phyloP scores from a whole-genome alignment of 35 echinoderm and acorn worm genomes.

The Heliocidaris erythrogramma region DNA sequence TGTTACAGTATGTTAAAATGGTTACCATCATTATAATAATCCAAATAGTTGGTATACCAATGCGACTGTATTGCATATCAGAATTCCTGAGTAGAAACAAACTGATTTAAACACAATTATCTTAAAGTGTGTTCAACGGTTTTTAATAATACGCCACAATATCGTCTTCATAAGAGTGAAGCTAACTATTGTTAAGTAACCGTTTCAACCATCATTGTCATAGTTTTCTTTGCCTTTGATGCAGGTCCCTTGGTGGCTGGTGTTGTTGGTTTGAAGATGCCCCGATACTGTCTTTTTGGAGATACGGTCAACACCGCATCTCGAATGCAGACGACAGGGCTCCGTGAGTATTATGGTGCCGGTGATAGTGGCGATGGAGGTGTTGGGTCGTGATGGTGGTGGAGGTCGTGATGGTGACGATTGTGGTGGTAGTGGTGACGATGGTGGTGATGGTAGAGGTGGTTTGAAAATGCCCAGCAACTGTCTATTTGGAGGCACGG shows the following conservation, averaged over 20 bases:
- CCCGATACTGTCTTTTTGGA: not conserved
- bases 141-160: not conserved
- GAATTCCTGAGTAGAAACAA: too few relatives aligned
- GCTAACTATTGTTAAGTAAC: not conserved
- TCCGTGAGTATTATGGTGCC: not conserved
- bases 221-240: not conserved
- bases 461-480: slow-evolving; percentile 59
- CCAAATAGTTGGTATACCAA: too few relatives aligned
- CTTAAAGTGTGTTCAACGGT: not conserved
- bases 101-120: too few relatives aligned
- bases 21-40: too few relatives aligned
- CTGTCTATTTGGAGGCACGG: slow-evolving; percentile 64
- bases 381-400: slow-evolving; percentile 43
- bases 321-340: not conserved
- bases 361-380: not conserved
- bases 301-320: not conserved
- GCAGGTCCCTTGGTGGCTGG: not conserved
- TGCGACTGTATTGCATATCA: too few relatives aligned
- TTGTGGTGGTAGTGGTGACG: slow-evolving; percentile 14
- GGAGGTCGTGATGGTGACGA: not conserved
- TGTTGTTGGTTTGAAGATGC: not conserved
- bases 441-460: not conserved
- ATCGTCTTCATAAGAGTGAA: not conserved
- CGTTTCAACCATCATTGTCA: not conserved
- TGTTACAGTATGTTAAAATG: too few relatives aligned